A percentile compares a stretch with the other conserved stretches of the same genome.
Evolutionary conservation across 2,797 vertebrate species (phyloP).

Genomic region (Danio aesculapii): DNA sequence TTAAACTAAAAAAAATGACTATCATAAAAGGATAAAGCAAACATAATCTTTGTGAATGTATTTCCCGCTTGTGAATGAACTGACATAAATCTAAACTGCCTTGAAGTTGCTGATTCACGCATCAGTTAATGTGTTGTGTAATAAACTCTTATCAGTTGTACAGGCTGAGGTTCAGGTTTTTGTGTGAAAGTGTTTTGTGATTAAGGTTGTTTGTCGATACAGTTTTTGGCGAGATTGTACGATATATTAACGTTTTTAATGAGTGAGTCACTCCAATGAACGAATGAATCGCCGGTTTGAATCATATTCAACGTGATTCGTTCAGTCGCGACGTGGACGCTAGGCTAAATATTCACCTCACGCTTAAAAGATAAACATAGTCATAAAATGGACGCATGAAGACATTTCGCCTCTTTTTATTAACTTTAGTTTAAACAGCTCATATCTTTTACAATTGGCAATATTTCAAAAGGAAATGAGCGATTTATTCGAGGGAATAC

Average conservation of each 20-base stretch:
- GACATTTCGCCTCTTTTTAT: not conserved
- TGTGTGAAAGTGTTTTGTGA: conserved; percentile 3
- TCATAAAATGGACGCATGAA: not conserved
- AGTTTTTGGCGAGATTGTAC: not conserved
- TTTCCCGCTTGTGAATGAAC: not conserved
- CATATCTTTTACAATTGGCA: not conserved
- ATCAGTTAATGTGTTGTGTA: not conserved
- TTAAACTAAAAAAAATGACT: conserved; percentile 30
- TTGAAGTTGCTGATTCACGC: not conserved
- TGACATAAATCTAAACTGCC: not conserved
- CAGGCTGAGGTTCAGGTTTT: not conserved
- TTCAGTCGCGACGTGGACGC: not conserved
- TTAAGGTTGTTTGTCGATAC: not conserved
- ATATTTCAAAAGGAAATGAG: not conserved
- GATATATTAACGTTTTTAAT: not conserved
- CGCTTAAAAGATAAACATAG: not conserved
- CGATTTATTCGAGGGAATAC: not conserved
- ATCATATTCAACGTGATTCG: too few species aligned
- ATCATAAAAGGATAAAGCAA: not conserved
- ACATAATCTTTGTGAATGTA: not conserved
- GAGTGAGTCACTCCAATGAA: too few species aligned
- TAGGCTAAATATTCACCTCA: not conserved
- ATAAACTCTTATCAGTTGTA: conserved; percentile 14
- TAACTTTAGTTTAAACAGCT: not conserved
- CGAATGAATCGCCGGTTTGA: not conserved